phyloP scores from a whole-genome alignment of 2,113 vertebrate genomes.

The Oncorhynchus kisutch region DNA sequence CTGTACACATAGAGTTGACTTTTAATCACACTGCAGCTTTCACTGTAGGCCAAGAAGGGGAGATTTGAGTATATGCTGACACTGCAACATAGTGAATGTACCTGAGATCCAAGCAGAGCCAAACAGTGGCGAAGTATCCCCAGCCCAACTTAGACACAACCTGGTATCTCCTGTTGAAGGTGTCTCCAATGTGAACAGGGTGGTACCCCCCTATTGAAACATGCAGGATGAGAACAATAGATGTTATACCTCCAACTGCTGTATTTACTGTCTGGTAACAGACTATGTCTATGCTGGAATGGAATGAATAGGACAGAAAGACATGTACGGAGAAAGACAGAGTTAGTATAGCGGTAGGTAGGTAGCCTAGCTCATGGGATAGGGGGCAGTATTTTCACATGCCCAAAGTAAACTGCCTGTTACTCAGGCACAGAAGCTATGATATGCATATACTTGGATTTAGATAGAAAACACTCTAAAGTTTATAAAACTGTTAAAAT shows the following conservation, averaged over 20 bases:
- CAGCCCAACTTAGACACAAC: constrained; percentile 77
- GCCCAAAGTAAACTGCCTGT: no score
- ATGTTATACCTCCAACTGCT: no score
- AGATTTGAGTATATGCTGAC: no score
- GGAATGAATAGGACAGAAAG: no score
- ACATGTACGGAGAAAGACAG: not conserved
- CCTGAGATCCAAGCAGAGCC: constrained; percentile 83
- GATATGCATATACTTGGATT: no score
- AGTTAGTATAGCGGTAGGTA: not conserved
- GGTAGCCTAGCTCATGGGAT: no score
- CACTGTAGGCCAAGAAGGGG: no score
- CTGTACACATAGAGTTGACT: constrained; percentile 33
- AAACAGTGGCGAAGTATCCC: constrained; percentile 82
- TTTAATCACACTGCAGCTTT: no score
- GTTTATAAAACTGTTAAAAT: no score
- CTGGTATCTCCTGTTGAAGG: constrained; percentile 77
- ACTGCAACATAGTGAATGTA: constrained; percentile 16
- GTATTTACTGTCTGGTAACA: not conserved
- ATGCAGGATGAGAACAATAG: not conserved
- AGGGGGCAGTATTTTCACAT: no score
- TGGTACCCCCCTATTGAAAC: constrained; percentile 75
- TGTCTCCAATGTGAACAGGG: constrained; percentile 67
- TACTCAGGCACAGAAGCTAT: no score
- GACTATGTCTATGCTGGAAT: not conserved
- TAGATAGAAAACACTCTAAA: no score